phyloP scores from a whole-genome alignment of 2,797 vertebrate genomes.

The Taeniopygia guttata region DNA sequence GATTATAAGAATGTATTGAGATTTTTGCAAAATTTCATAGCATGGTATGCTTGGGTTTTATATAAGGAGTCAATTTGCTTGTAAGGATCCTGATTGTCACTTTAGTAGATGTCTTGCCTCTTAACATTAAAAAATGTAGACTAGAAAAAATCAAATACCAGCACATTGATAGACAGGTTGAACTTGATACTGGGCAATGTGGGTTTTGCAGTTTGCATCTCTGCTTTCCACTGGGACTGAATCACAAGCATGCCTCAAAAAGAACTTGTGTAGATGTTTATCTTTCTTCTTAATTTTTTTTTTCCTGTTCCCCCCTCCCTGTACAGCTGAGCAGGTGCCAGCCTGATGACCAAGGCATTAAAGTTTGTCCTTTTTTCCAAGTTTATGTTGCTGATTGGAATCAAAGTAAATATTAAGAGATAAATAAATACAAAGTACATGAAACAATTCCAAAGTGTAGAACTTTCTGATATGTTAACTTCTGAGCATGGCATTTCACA shows the following conservation, averaged over 20 bases:
- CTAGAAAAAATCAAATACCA: background rate
- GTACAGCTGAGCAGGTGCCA: background rate
- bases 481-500: background rate
- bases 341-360: background rate
- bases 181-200: background rate
- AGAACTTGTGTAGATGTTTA: background rate
- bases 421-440: background rate
- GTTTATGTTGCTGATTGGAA: background rate
- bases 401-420: background rate
- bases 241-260: background rate
- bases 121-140: background rate
- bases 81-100: background rate
- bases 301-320: rapidly evolving
- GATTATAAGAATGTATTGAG: background rate
- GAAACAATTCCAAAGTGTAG: background rate
- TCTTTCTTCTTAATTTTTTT: background rate
- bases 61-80: background rate
- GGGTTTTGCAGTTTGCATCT: background rate
- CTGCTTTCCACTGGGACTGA: background rate
- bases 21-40: background rate
- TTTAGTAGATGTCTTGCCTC: background rate
- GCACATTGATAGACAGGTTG: background rate
- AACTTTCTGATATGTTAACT: rapidly evolving
- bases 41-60: background rate
- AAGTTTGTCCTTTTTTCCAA: background rate